Base-by-base conservation (phyloP, 2,113 vertebrate genomes). In the Anseranas semipalmata region DNA sequence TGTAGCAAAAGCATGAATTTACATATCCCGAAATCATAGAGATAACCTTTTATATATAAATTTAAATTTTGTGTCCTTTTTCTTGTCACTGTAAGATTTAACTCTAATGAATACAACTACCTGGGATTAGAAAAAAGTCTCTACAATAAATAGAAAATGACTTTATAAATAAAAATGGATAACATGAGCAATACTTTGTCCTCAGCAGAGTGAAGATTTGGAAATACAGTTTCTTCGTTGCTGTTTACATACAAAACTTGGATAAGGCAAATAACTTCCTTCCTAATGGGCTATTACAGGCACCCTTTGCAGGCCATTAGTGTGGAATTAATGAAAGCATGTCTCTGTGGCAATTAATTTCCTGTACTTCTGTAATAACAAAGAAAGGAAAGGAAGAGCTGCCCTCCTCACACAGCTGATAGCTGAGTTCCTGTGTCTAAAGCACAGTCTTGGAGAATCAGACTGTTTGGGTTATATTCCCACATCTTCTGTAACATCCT, bases 291-390 rank as follows among this genome's bases (percentile, higher is more conserved):
- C 14, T 85, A 72, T 63, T 83, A 65, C 37, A 79, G 48, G 24
- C 62, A 87, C 41, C 30, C n/a, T 87, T 92, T 27, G 7, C 46
- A 71, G 76, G 30, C 50, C 70, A 87, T 91, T 96, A 89, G 33
- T 63, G 56, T 77, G 83, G 80, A 93, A 95, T 93, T 96, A 96
- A 95, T 84, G 73, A 94, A 87, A 94, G 24, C 48, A 33, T 45
- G 53, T 48, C 43, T 85, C 48, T 39, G 43, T 17, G 81, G 73
- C 86, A 91, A 95, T 95, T 93, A 95, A 95, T 95, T 95, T 95
- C 60, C 76, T 91, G 83, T 87, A 81, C 28, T 90, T 93, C 63
- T 95, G 60, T 75, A 95, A 93, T 75, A 95, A 93, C 86, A 95
- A 95, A 93, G 81, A 90, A 92, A 95, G 85, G 89, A 85, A 91